Conservation (phyloP, 2,797 vertebrate species). For the Catostomus latipinnis region DNA sequence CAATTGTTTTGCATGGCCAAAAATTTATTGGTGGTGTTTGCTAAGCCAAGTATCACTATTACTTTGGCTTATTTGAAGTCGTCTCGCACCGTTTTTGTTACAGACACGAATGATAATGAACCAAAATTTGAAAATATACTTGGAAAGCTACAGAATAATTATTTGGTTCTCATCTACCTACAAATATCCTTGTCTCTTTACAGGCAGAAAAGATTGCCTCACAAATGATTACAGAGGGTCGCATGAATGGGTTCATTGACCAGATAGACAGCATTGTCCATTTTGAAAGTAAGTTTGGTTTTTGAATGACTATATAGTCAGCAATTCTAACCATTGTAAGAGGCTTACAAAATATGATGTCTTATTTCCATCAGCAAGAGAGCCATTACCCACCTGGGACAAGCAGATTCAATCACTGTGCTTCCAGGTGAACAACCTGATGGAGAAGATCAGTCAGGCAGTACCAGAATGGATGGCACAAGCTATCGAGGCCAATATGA, state of each 20-base stretch:
- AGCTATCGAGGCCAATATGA: conserved; percentile 97
- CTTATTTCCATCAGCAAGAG: conserved; percentile 80
- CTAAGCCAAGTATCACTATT: too few species aligned
- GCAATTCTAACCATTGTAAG: neutral
- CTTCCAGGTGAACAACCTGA: conserved; percentile 98
- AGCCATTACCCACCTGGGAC: conserved; percentile 97
- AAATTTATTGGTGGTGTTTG: neutral
- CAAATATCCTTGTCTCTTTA: neutral
- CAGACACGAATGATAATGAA: too few species aligned
- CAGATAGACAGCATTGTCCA: conserved; percentile 98
- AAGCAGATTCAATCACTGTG: conserved; percentile 99
- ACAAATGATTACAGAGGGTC: conserved; percentile 99
- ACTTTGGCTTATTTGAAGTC: too few species aligned
- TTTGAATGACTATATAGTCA: neutral
- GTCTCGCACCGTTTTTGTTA: too few species aligned
- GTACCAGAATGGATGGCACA: conserved; percentile 96
- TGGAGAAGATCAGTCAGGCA: conserved; percentile 95
- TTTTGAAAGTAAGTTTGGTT: conserved; percentile 93
- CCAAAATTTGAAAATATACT: too few species aligned
- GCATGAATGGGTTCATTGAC: conserved; percentile 99
- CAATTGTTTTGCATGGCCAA: neutral
- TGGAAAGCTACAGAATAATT: too few species aligned
- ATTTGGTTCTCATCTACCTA: neutral
- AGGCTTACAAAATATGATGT: neutral
- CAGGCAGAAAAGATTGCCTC: conserved; percentile 99